Evolutionary conservation across 2,888 invertebrate species (phyloP).

Genomic region (Panopea generosa): DNA sequence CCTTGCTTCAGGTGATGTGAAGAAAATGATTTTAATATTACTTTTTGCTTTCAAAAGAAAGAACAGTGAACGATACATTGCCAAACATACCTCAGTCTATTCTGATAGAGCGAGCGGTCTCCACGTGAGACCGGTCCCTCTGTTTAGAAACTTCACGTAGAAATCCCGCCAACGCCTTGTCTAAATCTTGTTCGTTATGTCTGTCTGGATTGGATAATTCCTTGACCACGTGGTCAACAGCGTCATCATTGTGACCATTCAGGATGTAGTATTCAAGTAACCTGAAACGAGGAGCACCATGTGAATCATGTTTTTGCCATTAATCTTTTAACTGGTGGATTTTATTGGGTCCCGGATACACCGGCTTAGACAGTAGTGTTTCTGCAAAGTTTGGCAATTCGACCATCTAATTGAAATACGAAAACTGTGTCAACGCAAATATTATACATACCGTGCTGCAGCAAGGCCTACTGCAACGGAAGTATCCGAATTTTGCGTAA

Average conservation of each 20-base stretch:
- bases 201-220: conserved; percentile 57
- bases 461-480: conserved; percentile 72
- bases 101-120: conserved; percentile 58
- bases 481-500: conserved; percentile 75
- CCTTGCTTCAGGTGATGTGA: too few species aligned
- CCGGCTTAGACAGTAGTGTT: too few species aligned
- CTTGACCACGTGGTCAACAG: conserved; percentile 53
- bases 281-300: conserved; percentile 54
- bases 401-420: too few species aligned
- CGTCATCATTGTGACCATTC: conserved; percentile 52
- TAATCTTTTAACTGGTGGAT: too few species aligned
- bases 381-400: too few species aligned
- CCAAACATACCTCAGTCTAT: conserved; percentile 68
- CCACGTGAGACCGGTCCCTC: conserved; percentile 53
- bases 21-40: too few species aligned
- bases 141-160: conserved; percentile 58
- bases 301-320: too few species aligned
- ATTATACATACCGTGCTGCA: conserved; percentile 76
- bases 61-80: too few species aligned
- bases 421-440: too few species aligned
- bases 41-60: too few species aligned
- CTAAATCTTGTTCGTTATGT: conserved; percentile 64
- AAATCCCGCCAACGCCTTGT: conserved; percentile 58
- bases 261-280: conserved; percentile 70
- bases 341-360: too few species aligned